phyloP scores from a whole-genome alignment of 2,113 vertebrate genomes.

The Silurus meridionalis region DNA sequence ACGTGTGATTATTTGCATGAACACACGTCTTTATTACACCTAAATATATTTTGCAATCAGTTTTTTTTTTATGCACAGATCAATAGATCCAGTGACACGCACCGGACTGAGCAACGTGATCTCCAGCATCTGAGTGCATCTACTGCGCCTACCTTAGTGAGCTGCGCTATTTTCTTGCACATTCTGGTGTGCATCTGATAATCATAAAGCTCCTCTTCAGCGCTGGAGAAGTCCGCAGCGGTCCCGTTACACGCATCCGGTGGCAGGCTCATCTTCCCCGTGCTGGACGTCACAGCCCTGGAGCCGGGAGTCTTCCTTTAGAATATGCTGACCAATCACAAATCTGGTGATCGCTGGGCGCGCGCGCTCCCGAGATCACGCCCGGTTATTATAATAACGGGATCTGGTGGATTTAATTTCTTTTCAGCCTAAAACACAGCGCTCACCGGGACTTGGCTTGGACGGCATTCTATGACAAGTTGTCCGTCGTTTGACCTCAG shows the following conservation, averaged over 20 bases:
- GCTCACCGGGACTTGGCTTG: background rate
- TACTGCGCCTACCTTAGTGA: slow-evolving; percentile 85
- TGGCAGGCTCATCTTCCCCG: slow-evolving; percentile 77
- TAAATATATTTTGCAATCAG: background rate
- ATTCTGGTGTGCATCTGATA: slow-evolving; percentile 89
- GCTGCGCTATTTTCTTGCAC: slow-evolving; percentile 99
- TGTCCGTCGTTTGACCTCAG: slow-evolving; percentile 58
- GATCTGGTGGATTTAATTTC: no score
- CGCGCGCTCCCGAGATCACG: background rate
- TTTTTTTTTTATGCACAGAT: background rate
- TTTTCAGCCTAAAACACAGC: no score
- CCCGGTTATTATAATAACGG: background rate
- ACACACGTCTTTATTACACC: background rate
- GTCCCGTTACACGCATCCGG: slow-evolving; percentile 75
- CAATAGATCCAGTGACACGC: background rate
- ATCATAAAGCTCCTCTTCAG: slow-evolving; percentile 74
- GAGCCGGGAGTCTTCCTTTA: slow-evolving; percentile 1
- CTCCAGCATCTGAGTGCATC: background rate
- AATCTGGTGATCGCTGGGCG: background rate
- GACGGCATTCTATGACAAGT: slow-evolving; percentile 52
- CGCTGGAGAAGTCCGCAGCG: slow-evolving; percentile 72
- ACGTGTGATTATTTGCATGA: background rate
- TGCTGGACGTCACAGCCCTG: slow-evolving; percentile 79
- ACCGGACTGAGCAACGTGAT: background rate
- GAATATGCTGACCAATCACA: slow-evolving; percentile 39